Evolutionary conservation across 2,113 vertebrate genomes (phyloP), one percentile per base, ranked within the genome.

Genomic region (Tringa solitaria): DNA sequence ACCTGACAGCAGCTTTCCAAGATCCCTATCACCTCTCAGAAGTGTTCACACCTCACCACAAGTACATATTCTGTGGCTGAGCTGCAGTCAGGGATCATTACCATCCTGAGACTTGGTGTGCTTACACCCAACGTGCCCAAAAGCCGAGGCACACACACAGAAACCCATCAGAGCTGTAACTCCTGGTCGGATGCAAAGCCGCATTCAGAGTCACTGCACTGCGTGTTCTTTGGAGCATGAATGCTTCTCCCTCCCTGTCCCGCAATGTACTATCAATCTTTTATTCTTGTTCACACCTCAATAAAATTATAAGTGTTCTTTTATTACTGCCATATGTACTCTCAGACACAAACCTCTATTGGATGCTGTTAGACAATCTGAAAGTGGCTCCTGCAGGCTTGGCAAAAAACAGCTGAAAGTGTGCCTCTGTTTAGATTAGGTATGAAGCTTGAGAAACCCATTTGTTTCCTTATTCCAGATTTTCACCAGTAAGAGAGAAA

Each of bases 91-190:
- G 45, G 75, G 39, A 22, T 33, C 64, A 45, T 61, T 48, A 41
- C 1, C 0, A 60, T 41, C 48, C 54, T 22, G 48, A 64, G 70
- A 12, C 19, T 5, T 30, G 54, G 19, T 0, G 26, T 20, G 74
- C 53, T 51, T 12, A 6, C 19, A 23, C 16, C 39, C 82, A 26
- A 22, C 22, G 1, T 2, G 24, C 20, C 28, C 3, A 0, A 4
- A 30, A 75, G 57, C 54, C 3, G 3, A 50, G 33, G 60, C 54
- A 43, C 39, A 13, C 3, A 0, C 12, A 27, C 60, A 53, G 61
- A 65, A 69, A 59, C 19, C 33, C 6, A 2, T 27, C 3, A 9
- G 68, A 54, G 46, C 59, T 18, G 18, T 24, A 84, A 28, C 28
- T 53, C 41, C 37, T 22, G 61, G 8, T 4, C 8, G 2, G 59